Conservation (phyloP, 2,113 vertebrate species). For the Chloebia gouldiae region DNA sequence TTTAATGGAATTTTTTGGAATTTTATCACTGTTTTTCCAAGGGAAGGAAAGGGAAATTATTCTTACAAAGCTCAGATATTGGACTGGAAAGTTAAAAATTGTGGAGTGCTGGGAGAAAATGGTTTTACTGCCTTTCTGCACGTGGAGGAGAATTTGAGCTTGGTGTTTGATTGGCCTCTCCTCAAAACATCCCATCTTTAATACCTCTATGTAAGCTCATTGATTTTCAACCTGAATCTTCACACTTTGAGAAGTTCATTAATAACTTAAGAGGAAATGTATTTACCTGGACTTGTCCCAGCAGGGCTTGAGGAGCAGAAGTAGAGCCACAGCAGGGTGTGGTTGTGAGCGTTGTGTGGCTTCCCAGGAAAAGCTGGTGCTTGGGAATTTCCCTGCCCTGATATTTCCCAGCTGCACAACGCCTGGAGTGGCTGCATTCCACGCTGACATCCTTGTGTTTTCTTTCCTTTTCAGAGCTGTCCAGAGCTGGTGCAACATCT, state of each 20-base stretch:
- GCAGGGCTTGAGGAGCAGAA: background rate
- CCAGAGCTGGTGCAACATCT: slow-evolving; percentile 93
- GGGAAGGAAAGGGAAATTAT: background rate
- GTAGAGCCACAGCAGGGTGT: background rate
- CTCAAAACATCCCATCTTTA: background rate
- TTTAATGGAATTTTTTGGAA: background rate
- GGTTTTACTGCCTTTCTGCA: background rate
- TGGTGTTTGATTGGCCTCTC: background rate
- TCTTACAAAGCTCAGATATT: background rate
- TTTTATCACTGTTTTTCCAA: no score
- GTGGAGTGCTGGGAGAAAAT: background rate
- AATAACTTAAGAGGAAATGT: background rate
- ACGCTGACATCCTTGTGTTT: background rate
- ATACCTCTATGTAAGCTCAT: rapidly evolving
- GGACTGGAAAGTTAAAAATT: background rate
- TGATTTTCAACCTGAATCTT: background rate
- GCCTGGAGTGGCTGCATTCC: background rate
- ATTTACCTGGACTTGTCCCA: background rate
- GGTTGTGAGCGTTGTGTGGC: background rate
- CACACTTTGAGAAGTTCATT: background rate
- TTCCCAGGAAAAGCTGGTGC: background rate
- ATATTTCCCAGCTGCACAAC: background rate
- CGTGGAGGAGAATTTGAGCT: rapidly evolving
- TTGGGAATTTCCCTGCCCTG: background rate
- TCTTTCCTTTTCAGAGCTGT: slow-evolving; percentile 85